Evolutionary conservation across 2,797 vertebrate genomes (phyloP), one percentile per base, ranked within the genome.

Genomic region (Delichon dasypus): DNA sequence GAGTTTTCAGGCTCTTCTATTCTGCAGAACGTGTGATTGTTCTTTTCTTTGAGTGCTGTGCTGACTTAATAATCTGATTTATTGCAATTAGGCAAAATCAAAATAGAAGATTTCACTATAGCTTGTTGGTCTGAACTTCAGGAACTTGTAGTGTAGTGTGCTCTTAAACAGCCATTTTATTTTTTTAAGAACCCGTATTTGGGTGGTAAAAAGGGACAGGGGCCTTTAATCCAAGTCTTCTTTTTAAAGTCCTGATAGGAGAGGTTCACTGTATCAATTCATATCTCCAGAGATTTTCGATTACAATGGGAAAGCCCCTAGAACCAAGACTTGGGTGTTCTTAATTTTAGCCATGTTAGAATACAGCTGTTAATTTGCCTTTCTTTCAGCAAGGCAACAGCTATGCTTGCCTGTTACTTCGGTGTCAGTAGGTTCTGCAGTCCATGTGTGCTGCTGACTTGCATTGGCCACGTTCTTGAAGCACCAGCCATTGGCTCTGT

Each of bases 1-100:
- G 32, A 85, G 74, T 82, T 96, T 93, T 89, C 80, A 82, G 60
- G 20, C 60, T 71, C n/a, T 74, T 95, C 36, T 71, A 22, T 62
- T 89, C 73, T 38, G 38, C 45, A 62, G 70, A 85, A 87, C 0
- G 0, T 2, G 8, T 36, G 65, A 64, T 71, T 54, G 29, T 54
- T 86, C 6, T 1, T 83, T 73, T 83, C 26, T 82, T 79, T 61
- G 27, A 47, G 26, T 60, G 17, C 53, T 65, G 32, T 54, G 42
- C 10, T 71, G 53, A 61, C 18, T 89, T 85, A 80, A 65, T 9
- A 14, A 44, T 48, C 7, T 50, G 13, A 40, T 85, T 81, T 81
- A 45, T 72, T 85, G 54, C 34, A 68, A 29, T 8, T 36, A 9
- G 21, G 17, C 47, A 91, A 68, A 94, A 67, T 21, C 17, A 32